Base-by-base conservation (phyloP, 2,113 vertebrate genomes). In the Larimichthys crocea region DNA sequence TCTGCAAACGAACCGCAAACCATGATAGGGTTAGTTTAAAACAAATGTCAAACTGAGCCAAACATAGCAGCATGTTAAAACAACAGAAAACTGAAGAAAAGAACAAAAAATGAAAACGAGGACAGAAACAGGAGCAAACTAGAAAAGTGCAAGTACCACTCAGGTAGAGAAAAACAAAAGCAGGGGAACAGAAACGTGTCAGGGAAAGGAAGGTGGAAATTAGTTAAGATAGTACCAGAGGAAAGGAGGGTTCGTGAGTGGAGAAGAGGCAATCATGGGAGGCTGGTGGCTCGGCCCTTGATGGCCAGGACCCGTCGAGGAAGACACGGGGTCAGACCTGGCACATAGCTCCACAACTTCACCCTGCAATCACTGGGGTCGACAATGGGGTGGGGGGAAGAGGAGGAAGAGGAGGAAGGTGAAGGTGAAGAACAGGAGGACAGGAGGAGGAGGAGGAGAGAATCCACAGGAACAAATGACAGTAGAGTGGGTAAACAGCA, bases 331-430 rank as follows among this genome's bases (percentile, higher is more conserved):
- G 97, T 99, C 93, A 99, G 96, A 91, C 98, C 98, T 84, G 98
- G 97, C 89, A 99, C 96, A 96, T 99, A 99, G 94, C 89, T 98
- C 98, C 98, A 99, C 94, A 99, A 93, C 97, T 99, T 99, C 95
- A 99, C 98, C 93, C 97, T 96, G 96, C 98, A 99, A 96, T 99
- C 98, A 89, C 98, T 99, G 96, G 69, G 87, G 90, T 80, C 80
- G 88, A 63, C 29, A 35, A 10, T 75, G 68, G 44, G 57, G 35
- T 9, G 52, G 20, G 20, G 31, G 26, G 50, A 69, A 73, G 56
- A 59, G 11, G 55, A 55, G 12, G 40, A 50, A 31, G 70, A 59
- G 53, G 74, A 35, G 67, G 14, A 62, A 81, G 66, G 76, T 44
- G 19, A 59, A 76, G 66, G 73, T 42, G 86, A 80, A 79, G 74